Evolutionary conservation across 2,888 invertebrate species (phyloP), one percentile per base, ranked within the genome.

Genomic region (Anorthoa munda): DNA sequence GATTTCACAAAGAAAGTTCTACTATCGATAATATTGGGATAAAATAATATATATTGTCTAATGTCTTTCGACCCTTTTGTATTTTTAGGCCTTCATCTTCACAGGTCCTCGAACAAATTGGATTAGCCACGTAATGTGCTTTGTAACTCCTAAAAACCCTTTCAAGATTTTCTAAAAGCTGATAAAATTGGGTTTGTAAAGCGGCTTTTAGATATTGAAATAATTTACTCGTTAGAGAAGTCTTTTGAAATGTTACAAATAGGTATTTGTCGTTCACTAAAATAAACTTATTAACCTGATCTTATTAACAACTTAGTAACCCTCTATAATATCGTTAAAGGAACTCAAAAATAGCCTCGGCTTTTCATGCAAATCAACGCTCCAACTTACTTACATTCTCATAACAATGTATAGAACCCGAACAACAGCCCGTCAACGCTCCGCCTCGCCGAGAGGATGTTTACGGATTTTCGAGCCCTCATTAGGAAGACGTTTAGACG

Each of bases 1-100:
- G 67, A 78, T 84, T 86, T 73, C 76, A 85, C 81, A 86, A 88
- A 87, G 84, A 86, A 84, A 77, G 72, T 77, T 76, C 81, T 81
- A 67, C 75, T 77, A 82, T 83, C 80, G 77, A 80, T 82, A 85
- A 81, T 80, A 73, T 72, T 58, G 74, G 70, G 60, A 77, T 73
- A 85, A 79, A 82, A 81, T 70, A 78, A 79, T 85, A 75, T 85
- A 75, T 68, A 83, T 72, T 51, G 53, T 59, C 63, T 79, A 79
- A 72, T 83, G 79, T 79, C 60, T 75, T 75, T 53, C 58, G 55
- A 60, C 65, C 72, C 75, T 67, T 86, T 79, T 86, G 64, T 82
- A 65, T 66, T 75, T 72, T 75, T 51, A 55, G 63, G 68, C 68
- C 48, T 39, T 53, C 50, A 81, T 79, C 72, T 85, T 82, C 64